phyloP scores from a whole-genome alignment of 1,140 invertebrate species.

The Lordiphosa clarofinis region DNA sequence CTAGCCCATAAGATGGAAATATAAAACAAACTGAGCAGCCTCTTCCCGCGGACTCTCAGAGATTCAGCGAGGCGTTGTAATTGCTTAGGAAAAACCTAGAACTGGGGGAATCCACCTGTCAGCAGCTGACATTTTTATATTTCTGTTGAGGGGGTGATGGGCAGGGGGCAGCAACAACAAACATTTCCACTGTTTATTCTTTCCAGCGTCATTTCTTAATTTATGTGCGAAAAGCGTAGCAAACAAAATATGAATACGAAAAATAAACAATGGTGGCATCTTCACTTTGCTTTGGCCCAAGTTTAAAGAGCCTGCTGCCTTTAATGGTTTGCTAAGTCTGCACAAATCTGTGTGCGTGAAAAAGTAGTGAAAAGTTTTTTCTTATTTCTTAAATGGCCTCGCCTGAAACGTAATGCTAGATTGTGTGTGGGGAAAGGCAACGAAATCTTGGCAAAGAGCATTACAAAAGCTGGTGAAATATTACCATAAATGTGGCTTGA shows the following conservation, averaged over 20 bases:
- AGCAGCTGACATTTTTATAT: conserved; percentile 33
- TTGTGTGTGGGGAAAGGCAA: conserved; percentile 9
- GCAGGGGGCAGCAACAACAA: conserved; percentile 20
- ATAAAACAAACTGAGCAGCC: conserved; percentile 31
- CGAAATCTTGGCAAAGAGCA: conserved; percentile 29
- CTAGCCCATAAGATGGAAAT: no score
- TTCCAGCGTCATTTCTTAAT: conserved; percentile 73
- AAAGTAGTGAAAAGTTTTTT: conserved; percentile 7
- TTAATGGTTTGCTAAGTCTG: conserved; percentile 3
- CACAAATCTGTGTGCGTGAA: background rate
- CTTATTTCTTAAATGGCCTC: conserved; percentile 9
- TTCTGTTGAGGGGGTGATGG: conserved; percentile 33
- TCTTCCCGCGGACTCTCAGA: background rate
- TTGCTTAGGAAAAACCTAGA: conserved; percentile 27
- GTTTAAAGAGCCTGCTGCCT: conserved; percentile 5
- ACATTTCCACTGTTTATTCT: conserved; percentile 44
- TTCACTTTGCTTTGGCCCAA: background rate
- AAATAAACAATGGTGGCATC: conserved; percentile 11
- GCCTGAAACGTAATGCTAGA: conserved; percentile 1
- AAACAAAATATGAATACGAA: conserved; percentile 17
- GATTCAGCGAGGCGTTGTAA: conserved; percentile 57
- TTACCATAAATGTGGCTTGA: conserved; percentile 34
- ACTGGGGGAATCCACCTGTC: conserved; percentile 37
- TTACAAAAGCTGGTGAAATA: conserved; percentile 54
- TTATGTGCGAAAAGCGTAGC: conserved; percentile 55